A percentile compares a stretch with the other conserved stretches of the same genome.
Conservation (phyloP, 2,797 vertebrate species). For the Nothura maculosa region DNA sequence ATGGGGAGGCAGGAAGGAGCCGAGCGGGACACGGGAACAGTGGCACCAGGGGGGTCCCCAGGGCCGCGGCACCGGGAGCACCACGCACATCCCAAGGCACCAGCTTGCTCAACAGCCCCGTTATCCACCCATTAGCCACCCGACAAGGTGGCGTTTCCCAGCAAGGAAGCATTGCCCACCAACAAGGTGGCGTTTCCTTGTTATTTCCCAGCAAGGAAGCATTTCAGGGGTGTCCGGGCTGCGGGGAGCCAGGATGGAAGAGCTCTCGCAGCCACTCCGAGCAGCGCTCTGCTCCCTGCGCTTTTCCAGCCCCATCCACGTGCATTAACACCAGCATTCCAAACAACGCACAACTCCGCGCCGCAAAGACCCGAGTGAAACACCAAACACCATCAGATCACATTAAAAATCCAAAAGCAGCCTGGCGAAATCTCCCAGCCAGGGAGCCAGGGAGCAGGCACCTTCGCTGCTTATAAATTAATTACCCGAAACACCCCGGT, state of each 20-base stretch:
- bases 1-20: no score
- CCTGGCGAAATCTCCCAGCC: not conserved
- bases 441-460: not conserved
- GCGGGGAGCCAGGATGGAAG: not conserved
- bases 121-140: not conserved
- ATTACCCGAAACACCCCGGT: constrained; percentile 74
- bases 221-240: not conserved
- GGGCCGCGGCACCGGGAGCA: no score
- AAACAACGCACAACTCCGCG: accelerated
- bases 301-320: accelerated
- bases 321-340: not conserved
- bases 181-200: no score
- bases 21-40: no score
- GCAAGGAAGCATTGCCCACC: accelerated
- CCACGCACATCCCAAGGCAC: no score
- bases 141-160: no score
- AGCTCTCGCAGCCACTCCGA: accelerated
- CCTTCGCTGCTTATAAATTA: constrained; percentile 72
- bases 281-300: accelerated
- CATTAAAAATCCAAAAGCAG: not conserved
- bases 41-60: no score
- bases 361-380: accelerated
- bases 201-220: accelerated
- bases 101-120: accelerated
- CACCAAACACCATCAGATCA: not conserved